Base-by-base conservation (phyloP, 53 echinoderm and acorn worm genomes). In the Holothuria leucospilota region DNA sequence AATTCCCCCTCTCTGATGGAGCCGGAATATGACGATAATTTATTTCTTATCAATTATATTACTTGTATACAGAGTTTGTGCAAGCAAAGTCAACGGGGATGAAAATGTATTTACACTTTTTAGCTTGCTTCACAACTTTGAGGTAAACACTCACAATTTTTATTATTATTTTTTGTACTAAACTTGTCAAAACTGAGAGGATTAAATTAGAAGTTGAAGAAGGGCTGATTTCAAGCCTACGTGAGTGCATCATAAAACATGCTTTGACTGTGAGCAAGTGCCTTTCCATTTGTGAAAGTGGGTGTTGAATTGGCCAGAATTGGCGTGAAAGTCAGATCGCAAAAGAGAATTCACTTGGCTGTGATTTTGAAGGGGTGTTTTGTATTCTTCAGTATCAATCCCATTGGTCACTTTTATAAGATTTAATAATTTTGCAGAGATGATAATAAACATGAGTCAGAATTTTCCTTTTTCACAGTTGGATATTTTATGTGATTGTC, bases 31-130 rank as follows among this genome's bases (percentile, higher is more conserved):
- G 80, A 80, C 59, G 80, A 60, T 80, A 61, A 80, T 80, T 60
- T 80, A 80, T 80, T 80, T 80, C 80, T 80, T 61, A 80, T 80
- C 80, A 80, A 80, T 80, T 80, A 80, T 61, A 80, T 59, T 59
- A 29, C 59, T 61, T 61, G 62, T 30, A 60, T 30, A 80, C 39
- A 20, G 60, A 80, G 80, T 80, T 80, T 80, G 80, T 61, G 80
- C 80, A 80, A 60, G 61, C 80, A 26, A 80, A 61, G 59, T 61
- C 80, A 61, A 80, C 61, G 29, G 30, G 38, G 61, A 61, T 80
- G 80, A 61, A 80, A 80, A 80, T 59, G 80, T 80, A 80, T 80
- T 80, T 80, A 80, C 80, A 80, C 80, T 80, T 80, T 60, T 80
- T 60, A 39, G 20, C 20, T 59, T 59, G 59, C 59, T 80, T 61